Conservation (phyloP, 2,113 vertebrate genomes). For the Sinocyclocheilus grahami region DNA sequence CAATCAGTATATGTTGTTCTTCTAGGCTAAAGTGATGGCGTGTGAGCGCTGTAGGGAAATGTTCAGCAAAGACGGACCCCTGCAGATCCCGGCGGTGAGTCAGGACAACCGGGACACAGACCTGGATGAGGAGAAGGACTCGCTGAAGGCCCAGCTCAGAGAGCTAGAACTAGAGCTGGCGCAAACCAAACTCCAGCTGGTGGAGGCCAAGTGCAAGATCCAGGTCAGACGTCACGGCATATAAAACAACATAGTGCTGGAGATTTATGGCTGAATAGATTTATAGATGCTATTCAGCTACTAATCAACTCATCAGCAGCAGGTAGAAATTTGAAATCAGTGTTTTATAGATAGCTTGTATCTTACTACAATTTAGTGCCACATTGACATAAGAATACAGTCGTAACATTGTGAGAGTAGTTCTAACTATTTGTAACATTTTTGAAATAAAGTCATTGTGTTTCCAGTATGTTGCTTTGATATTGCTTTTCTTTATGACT, state of each 20-base stretch:
- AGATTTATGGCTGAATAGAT: no score
- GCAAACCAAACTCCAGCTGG: no score
- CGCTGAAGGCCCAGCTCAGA: no score
- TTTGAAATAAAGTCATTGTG: background rate
- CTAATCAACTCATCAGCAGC: background rate
- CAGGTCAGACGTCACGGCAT: no score
- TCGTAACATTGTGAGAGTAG: no score
- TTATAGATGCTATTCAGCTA: background rate
- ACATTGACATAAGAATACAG: no score
- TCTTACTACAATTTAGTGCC: background rate
- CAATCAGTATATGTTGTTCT: background rate
- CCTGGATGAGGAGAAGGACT: no score
- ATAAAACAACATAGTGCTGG: no score
- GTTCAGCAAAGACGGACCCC: constrained; percentile 91
- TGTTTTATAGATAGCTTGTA: background rate
- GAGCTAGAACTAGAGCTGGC: no score
- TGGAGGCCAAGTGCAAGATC: no score
- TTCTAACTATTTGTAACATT: background rate
- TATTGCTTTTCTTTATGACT: background rate
- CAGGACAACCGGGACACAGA: no score
- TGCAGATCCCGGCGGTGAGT: no score
- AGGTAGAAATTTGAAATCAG: background rate
- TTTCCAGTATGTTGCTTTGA: background rate
- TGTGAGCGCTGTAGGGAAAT: constrained; percentile 93
- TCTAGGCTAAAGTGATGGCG: constrained; percentile 89